Evolutionary conservation across 1,140 invertebrate species (phyloP), one percentile per base, ranked within the genome.

Genomic region (Caenorhabditis inopinata): DNA sequence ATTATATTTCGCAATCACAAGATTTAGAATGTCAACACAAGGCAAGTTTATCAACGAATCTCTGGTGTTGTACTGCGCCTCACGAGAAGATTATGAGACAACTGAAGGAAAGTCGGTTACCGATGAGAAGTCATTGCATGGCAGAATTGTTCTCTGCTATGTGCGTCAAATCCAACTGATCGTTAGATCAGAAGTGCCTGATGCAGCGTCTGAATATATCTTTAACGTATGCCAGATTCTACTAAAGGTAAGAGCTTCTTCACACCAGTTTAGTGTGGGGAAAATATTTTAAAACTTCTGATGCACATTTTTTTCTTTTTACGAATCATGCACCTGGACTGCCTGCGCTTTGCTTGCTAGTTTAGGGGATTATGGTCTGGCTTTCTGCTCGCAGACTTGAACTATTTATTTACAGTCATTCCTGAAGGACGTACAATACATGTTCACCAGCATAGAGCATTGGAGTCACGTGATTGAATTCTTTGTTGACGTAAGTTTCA

Each of bases 1-100:
- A 21, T 38, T 38, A 42, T 42, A 42, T 38, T 68, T 38, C 58
- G n/a, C n/a, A n/a, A n/a, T n/a, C n/a, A n/a, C n/a, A n/a, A n/a
- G n/a, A n/a, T n/a, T n/a, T n/a, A 68, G 58, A 18, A 68, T 68
- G 58, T 38, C 58, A 68, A 68, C 32, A 6, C 58, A 68, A 21
- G 58, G 58, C 14, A 68, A 68, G 32, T 68, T 38, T 21, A 25
- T 68, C 5, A 42, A 29, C 21, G 58, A 68, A 21, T 29, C 58
- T 21, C 12, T 68, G 0, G 58, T 21, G 16, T 38, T 68, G 9
- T 68, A 68, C 32, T 68, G 58, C 18, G 58, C 58, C 1, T 68
- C 58, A 5, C 58, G 58, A 6, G 58, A 68, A 68, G 58, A 68
- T 21, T 11, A 42, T 21, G 58, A 68, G 12, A 68, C 58, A 21